Evolutionary conservation across 2,113 vertebrate genomes (phyloP).

Genomic region (Phylloscopus trochiloides): DNA sequence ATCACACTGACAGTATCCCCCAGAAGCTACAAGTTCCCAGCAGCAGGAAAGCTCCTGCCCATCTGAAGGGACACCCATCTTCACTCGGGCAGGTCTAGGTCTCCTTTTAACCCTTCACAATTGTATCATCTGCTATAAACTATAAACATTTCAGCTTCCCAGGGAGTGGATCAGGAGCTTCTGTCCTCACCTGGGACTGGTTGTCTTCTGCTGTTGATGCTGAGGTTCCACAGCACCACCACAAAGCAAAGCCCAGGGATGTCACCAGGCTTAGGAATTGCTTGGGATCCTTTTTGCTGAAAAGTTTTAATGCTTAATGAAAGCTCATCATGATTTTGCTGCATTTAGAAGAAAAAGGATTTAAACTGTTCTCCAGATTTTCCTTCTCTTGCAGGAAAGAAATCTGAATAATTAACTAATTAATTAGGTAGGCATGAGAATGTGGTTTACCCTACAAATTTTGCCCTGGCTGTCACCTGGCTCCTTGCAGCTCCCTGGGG

Average conservation of each 20-base stretch:
- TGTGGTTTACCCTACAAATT: background rate
- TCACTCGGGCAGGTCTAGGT: background rate
- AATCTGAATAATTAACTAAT: background rate
- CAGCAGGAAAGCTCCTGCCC: background rate
- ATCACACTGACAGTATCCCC: background rate
- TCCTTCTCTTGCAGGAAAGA: background rate
- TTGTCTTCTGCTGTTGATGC: background rate
- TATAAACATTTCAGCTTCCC: background rate
- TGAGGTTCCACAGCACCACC: background rate
- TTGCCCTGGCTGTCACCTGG: background rate
- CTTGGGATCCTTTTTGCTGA: background rate
- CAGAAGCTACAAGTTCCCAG: background rate
- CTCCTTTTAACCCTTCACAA: background rate
- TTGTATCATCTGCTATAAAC: background rate
- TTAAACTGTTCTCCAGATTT: background rate
- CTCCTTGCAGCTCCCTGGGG: background rate
- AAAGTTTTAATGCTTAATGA: background rate
- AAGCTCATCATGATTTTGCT: fast-evolving
- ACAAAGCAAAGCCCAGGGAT: background rate
- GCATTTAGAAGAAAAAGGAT: background rate
- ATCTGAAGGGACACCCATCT: fast-evolving
- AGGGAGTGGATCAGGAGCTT: background rate
- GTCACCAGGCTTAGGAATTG: background rate
- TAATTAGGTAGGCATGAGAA: background rate
- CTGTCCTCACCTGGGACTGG: background rate